These are phyloP conservation scores for Zingel zingel DNA, from an alignment of 2,113 vertebrate genomes.

Conservation along the genomic window DNA sequence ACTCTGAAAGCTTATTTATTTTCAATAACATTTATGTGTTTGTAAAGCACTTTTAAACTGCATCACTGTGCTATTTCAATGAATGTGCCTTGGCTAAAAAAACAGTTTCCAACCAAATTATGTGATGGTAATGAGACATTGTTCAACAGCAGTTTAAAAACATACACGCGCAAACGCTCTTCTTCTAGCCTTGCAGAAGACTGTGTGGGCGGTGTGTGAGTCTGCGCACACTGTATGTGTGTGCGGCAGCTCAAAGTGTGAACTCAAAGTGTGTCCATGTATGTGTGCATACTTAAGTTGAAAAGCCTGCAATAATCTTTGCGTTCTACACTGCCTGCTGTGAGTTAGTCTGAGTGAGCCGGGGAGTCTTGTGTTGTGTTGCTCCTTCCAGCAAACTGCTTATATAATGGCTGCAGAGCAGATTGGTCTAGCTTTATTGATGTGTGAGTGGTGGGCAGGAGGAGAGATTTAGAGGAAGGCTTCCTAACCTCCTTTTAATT, in stretches of 20 bases:
- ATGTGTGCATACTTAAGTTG: conserved; percentile 15
- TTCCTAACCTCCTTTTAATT: conserved; percentile 46
- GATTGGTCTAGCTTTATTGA: conserved; percentile 71
- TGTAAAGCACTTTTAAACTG: neutral
- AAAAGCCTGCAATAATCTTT: conserved; percentile 23
- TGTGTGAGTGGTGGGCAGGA: conserved; percentile 59
- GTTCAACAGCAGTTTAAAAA: neutral
- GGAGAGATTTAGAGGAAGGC: conserved; percentile 35
- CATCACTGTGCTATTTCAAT: neutral
- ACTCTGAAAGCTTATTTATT: neutral
- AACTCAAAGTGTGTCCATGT: conserved; percentile 36
- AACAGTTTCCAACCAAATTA: neutral
- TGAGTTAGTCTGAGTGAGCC: conserved; percentile 30
- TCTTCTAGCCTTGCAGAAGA: conserved; percentile 23
- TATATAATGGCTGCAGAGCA: conserved; percentile 76
- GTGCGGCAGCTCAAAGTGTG: conserved; percentile 50
- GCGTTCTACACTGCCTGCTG: conserved; percentile 16
- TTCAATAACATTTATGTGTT: neutral
- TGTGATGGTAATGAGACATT: neutral
- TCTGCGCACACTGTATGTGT: conserved; percentile 44
- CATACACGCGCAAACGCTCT: neutral
- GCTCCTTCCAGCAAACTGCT: conserved; percentile 57
- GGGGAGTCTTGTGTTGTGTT: conserved; percentile 14
- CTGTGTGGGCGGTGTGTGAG: conserved; percentile 57
- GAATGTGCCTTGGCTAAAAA: neutral